phyloP scores from a whole-genome alignment of 2,113 vertebrate species.

The Rana temporaria region DNA sequence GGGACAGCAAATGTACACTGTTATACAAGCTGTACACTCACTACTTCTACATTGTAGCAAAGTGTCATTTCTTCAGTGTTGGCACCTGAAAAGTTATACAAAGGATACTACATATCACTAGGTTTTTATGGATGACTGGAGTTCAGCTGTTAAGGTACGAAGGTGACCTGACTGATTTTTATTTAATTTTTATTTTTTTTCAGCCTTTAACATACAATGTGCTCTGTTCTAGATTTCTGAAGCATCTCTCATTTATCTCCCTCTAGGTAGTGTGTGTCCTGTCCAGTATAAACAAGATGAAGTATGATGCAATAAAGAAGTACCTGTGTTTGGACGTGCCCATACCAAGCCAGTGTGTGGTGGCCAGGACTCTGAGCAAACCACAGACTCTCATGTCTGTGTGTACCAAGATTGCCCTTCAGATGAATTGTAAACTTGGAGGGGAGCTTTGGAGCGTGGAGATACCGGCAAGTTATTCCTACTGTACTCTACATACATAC shows the following conservation, averaged over 20 bases:
- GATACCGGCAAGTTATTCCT: constrained; percentile 81
- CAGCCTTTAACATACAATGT: too few relatives aligned
- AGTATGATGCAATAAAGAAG: constrained; percentile 90
- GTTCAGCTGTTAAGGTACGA: too few relatives aligned
- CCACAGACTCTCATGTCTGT: constrained; percentile 84
- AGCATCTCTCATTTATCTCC: constrained; percentile 3
- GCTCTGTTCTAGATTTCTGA: not conserved
- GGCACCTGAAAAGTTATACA: too few relatives aligned
- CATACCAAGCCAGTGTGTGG: constrained; percentile 90
- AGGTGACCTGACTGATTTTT: too few relatives aligned
- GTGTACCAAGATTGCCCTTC: constrained; percentile 90
- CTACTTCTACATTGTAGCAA: too few relatives aligned
- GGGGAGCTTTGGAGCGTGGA: constrained; percentile 95
- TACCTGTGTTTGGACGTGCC: constrained; percentile 91
- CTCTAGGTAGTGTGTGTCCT: constrained; percentile 88
- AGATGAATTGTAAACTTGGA: constrained; percentile 96
- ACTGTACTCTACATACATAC: too few relatives aligned
- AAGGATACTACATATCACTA: too few relatives aligned
- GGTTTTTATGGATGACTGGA: too few relatives aligned
- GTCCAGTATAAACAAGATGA: constrained; percentile 87
- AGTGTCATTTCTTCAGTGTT: too few relatives aligned
- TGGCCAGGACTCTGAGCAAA: constrained; percentile 83
- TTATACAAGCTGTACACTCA: too few relatives aligned
- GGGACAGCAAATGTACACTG: too few relatives aligned
- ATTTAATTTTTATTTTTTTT: too few relatives aligned